phyloP scores from a whole-genome alignment of 2,888 invertebrate species.

The Coelopa pilipes region DNA sequence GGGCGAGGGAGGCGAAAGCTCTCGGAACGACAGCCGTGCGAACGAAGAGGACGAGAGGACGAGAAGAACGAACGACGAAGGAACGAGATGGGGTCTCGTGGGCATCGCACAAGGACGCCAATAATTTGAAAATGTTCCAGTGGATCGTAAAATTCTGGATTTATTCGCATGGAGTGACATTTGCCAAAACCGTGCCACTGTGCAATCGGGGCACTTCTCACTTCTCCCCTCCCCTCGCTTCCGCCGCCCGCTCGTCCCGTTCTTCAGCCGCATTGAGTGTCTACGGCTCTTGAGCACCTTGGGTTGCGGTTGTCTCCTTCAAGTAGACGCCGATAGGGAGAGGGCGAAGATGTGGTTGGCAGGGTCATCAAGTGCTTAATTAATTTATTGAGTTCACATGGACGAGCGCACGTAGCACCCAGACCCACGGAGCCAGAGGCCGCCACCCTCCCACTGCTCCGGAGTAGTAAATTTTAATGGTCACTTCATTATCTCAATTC shows the following conservation, averaged over 20 bases:
- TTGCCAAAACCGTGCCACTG: not conserved
- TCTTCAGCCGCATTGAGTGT: not conserved
- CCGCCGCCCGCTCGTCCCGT: too few relatives aligned
- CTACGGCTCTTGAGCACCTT: slow-evolving; percentile 3
- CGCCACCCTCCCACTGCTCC: slow-evolving; percentile 16
- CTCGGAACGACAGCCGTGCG: too few relatives aligned
- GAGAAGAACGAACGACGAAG: too few relatives aligned
- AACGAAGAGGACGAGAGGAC: too few relatives aligned
- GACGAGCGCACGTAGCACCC: not conserved
- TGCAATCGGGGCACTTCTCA: not conserved
- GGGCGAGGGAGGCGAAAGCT: too few relatives aligned
- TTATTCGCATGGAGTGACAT: not conserved
- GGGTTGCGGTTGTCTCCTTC: not conserved
- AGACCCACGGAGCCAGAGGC: not conserved
- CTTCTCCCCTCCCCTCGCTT: not conserved
- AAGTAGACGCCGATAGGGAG: too few relatives aligned
- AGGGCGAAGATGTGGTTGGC: too few relatives aligned
- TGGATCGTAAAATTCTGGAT: not conserved
- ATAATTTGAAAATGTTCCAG: too few relatives aligned
- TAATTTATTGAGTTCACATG: slow-evolving; percentile 53
- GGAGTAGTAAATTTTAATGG: slow-evolving; percentile 57
- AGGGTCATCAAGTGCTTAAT: slow-evolving; percentile 41
- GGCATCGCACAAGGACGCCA: too few relatives aligned
- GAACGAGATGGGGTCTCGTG: too few relatives aligned
- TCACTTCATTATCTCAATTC: slow-evolving; percentile 53